These are phyloP conservation scores for Drosophila crucigera DNA, from an alignment of 2,888 invertebrate genomes.

Conservation along the genomic window DNA sequence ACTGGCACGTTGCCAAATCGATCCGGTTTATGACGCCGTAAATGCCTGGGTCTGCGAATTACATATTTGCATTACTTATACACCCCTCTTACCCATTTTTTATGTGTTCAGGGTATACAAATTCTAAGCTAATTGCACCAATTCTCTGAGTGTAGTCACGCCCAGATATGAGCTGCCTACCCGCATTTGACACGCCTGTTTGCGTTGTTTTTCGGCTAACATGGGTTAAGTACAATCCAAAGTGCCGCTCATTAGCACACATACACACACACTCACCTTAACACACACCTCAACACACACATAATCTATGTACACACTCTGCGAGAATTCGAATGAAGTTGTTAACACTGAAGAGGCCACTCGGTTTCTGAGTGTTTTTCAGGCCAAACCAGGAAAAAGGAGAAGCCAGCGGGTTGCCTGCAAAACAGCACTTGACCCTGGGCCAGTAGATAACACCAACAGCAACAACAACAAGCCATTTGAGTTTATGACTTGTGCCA, in stretches of 20 bases:
- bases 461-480: constrained; percentile 33
- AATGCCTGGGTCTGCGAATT: neutral
- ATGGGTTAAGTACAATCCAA: constrained; percentile 69
- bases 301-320: constrained; percentile 19
- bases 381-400: constrained; percentile 46
- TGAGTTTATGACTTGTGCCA: constrained; percentile 66
- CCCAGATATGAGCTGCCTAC: constrained; percentile 46
- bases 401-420: constrained; percentile 47
- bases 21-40: neutral
- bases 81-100: neutral
- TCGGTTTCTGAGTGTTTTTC: constrained; percentile 43
- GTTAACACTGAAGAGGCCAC: constrained; percentile 53
- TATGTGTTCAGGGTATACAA: neutral
- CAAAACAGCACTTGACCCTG: constrained; percentile 58
- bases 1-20: neutral
- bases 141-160: constrained; percentile 3
- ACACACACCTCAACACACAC: constrained; percentile 25
- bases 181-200: constrained; percentile 57
- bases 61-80: neutral
- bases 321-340: constrained; percentile 51
- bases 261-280: constrained; percentile 12
- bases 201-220: constrained; percentile 64
- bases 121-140: neutral
- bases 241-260: constrained; percentile 70
- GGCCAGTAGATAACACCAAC: constrained; percentile 40